phyloP scores from a whole-genome alignment of 1,140 invertebrate genomes.

The Philaenus spumarius region DNA sequence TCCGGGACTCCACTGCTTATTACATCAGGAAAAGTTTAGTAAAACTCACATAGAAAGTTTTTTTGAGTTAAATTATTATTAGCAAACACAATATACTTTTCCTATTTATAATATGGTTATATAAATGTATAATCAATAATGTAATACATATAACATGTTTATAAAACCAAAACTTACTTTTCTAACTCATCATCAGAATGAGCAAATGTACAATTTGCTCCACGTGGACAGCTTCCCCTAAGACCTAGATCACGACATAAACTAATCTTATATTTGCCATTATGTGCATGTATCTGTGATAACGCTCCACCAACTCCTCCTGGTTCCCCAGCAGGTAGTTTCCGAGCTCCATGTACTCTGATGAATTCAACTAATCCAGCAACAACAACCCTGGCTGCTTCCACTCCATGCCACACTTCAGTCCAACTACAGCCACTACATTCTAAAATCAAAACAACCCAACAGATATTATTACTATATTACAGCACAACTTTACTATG shows the following conservation, averaged over 20 bases:
- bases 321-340: conserved; percentile 33
- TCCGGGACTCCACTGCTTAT: too few species aligned
- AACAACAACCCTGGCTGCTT: conserved; percentile 74
- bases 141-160: too few species aligned
- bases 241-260: conserved; percentile 80
- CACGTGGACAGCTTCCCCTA: conserved; percentile 73
- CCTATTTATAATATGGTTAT: too few species aligned
- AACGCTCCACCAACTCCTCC: conserved; percentile 39
- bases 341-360: conserved; percentile 65
- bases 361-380: conserved; percentile 80
- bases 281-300: conserved; percentile 19
- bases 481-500: neutral
- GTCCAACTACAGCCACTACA: conserved; percentile 58
- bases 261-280: conserved; percentile 79
- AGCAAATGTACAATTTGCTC: conserved; percentile 83
- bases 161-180: too few species aligned
- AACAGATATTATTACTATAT: too few species aligned
- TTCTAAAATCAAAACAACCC: conserved; percentile 48
- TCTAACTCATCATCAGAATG: conserved; percentile 88
- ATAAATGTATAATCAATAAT: too few species aligned
- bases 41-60: too few species aligned
- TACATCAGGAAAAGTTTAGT: too few species aligned
- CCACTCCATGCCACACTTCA: conserved; percentile 67
- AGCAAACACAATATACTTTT: too few species aligned
- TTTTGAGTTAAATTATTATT: too few species aligned